phyloP scores from a whole-genome alignment of 2,888 invertebrate species.

The Heteropelma amictum region DNA sequence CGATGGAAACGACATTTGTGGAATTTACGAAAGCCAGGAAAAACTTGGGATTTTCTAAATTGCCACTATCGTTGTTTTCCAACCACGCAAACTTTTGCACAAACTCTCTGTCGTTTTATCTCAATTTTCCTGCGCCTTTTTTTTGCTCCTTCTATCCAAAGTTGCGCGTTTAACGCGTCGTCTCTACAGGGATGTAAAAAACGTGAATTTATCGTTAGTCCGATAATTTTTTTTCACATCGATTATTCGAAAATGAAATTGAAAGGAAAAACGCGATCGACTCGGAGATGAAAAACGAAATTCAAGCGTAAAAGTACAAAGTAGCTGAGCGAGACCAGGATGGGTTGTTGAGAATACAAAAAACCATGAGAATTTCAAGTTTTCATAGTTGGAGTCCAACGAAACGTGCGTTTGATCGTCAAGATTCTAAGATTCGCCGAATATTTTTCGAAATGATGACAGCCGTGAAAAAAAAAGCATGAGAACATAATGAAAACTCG shows the following conservation, averaged over 20 bases:
- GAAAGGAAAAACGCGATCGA: slow-evolving; percentile 13
- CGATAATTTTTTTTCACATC: slow-evolving; percentile 49
- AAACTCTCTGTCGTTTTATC: too few species aligned
- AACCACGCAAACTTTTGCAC: too few species aligned
- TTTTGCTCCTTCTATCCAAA: not conserved
- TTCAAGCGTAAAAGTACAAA: slow-evolving; percentile 68
- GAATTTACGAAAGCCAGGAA: too few species aligned
- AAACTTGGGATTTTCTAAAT: too few species aligned
- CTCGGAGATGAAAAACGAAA: slow-evolving; percentile 24
- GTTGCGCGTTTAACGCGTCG: slow-evolving; percentile 54
- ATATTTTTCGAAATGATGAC: too few species aligned
- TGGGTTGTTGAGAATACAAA: slow-evolving; percentile 60
- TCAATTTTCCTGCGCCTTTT: slow-evolving; percentile 3
- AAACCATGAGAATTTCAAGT: too few species aligned
- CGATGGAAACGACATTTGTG: too few species aligned
- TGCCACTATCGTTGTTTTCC: too few species aligned
- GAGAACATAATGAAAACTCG: not conserved
- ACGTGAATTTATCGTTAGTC: slow-evolving; percentile 54
- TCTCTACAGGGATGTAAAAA: slow-evolving; percentile 38
- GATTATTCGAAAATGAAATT: slow-evolving; percentile 45
- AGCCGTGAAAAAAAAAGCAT: slow-evolving; percentile 41
- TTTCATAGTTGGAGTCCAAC: too few species aligned
- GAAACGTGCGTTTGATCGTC: too few species aligned
- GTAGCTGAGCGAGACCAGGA: slow-evolving; percentile 69
- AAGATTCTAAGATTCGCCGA: too few species aligned